Evolutionary conservation across 2,797 vertebrate genomes (phyloP).

Genomic region (Ambastaia sidthimunki): DNA sequence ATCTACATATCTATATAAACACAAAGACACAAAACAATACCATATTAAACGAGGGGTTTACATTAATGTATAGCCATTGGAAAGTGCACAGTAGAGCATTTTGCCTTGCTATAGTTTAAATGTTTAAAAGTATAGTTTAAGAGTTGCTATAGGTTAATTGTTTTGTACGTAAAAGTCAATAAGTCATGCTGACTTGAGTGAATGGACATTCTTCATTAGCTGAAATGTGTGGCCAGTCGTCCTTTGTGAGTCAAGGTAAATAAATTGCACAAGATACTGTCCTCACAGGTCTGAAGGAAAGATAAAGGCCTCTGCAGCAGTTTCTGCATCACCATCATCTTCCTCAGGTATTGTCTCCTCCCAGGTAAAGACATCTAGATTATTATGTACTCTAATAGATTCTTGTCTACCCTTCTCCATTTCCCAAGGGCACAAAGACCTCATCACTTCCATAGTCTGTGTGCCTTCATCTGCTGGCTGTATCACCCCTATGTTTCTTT

Average conservation of each 20-base stretch:
- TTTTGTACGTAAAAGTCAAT: not conserved
- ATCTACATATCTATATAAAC: slow-evolving; percentile 33
- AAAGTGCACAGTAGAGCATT: slow-evolving; percentile 31
- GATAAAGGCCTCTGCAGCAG: slow-evolving; percentile 78
- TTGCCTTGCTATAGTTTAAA: slow-evolving; percentile 1
- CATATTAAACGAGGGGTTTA: slow-evolving; percentile 25
- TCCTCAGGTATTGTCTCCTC: slow-evolving; percentile 80
- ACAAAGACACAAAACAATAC: slow-evolving; percentile 51
- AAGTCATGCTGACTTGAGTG: not conserved
- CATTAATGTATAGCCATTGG: slow-evolving; percentile 33
- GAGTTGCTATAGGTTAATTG: not conserved
- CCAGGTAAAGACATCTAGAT: slow-evolving; percentile 76
- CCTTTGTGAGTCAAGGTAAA: slow-evolving; percentile 5
- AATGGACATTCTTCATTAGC: not conserved
- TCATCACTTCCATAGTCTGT: slow-evolving; percentile 58
- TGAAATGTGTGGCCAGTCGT: not conserved
- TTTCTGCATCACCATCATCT: slow-evolving; percentile 76
- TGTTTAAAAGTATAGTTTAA: not conserved
- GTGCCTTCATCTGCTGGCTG: slow-evolving; percentile 32
- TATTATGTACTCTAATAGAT: slow-evolving; percentile 66
- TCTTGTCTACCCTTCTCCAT: slow-evolving; percentile 51
- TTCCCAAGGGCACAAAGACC: slow-evolving; percentile 81
- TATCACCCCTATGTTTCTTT: slow-evolving; percentile 11
- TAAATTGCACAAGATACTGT: slow-evolving; percentile 24
- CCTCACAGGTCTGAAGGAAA: slow-evolving; percentile 77